phyloP scores from a whole-genome alignment of 2,797 vertebrate genomes.

The Loriculus beryllinus region DNA sequence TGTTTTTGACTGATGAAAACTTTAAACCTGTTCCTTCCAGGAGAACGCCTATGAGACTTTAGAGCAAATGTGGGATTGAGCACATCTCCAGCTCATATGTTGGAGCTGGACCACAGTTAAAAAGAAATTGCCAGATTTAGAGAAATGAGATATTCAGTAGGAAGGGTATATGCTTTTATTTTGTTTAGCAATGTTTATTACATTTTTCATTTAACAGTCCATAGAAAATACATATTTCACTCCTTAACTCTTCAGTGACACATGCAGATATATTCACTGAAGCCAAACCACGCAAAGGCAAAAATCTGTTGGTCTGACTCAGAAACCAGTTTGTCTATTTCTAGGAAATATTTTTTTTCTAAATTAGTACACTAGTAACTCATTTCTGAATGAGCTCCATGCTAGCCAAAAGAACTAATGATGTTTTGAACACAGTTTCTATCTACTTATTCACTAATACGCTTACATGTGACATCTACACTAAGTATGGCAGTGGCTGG shows the following conservation, averaged over 20 bases:
- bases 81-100: rapidly evolving
- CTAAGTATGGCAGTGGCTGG: background rate
- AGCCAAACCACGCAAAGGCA: background rate
- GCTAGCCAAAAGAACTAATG: background rate
- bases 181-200: background rate
- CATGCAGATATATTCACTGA: background rate
- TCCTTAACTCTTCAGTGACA: background rate
- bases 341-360: background rate
- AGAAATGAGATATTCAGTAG: background rate
- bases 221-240: background rate
- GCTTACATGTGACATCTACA: background rate
- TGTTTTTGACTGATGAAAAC: background rate
- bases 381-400: background rate
- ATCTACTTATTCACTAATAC: background rate
- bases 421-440: background rate
- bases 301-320: background rate
- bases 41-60: background rate
- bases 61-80: background rate
- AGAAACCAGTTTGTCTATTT: background rate
- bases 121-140: background rate
- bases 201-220: background rate
- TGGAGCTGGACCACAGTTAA: background rate
- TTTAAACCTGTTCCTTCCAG: background rate
- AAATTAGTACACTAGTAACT: background rate
- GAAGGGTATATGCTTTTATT: background rate